Base-by-base conservation (phyloP, 92 coral and sea anemone species). In the Actinernus sp. region DNA sequence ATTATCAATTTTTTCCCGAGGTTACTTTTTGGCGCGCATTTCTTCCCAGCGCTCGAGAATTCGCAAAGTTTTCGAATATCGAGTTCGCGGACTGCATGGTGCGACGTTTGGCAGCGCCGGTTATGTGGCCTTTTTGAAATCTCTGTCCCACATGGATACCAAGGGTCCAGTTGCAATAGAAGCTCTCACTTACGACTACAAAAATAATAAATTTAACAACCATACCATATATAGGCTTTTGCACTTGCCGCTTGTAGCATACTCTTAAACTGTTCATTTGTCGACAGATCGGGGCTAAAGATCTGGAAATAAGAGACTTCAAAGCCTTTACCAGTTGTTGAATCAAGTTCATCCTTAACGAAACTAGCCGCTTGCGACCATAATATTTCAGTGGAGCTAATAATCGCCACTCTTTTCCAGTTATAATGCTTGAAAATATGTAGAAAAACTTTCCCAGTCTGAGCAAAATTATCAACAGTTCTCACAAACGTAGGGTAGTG, bases 401-500 rank as follows among this genome's bases (percentile, higher is more conserved):
- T 17, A 7, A 93, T 59, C 8, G 92, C 94, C 11, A 90, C 80
- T 18, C 68, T 77, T 19, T 68, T 27, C 98, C 98, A 93, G 1
- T 66, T 26, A 40, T 59, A 93, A 10, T 56, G 28, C 38, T 75
- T 37, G 81, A 93, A 76, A 3, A 85, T 31, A 14, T 64, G 56
- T 1, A 75, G 36, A 10, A 93, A 69, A 18, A 92, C 61, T 26
- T 50, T 63, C 13, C 93, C 89, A 27, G 85, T 55, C 23, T 77
- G 84, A 11, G 69, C 61, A 52, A 59, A 73, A 8, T 68, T 63
- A 21, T 85, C 87, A 3, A 92, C 92, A 7, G 97, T 93, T 28
- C 98, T 68, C 0, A 65, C 86, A 31, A 93, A 88, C 1, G 98
- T 93, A 28, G 93, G 79, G 38, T 69, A 93, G 13, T 38, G 19